Base-by-base conservation (phyloP, 2,888 invertebrate genomes). In the Hirtodrosophila histrioides region DNA sequence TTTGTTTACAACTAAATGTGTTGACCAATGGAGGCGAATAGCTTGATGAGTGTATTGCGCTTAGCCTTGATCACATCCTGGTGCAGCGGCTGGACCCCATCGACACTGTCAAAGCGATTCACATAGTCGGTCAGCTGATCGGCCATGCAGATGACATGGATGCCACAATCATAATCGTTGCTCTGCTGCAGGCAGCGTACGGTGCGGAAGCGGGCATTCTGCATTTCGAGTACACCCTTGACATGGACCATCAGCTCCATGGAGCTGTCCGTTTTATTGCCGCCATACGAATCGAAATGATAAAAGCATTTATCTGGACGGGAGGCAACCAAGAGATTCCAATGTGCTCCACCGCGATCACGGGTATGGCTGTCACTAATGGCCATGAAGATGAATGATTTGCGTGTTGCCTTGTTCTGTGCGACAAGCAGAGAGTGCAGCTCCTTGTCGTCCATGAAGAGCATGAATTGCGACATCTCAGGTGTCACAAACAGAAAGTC, bases 151-250 rank as follows among this genome's bases (percentile, higher is more conserved):
- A 98, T 93, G 4, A 97, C 95, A 92, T 96, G 96, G 55, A 98
- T 93, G 12, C 98, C 98, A 92, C 98, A 98, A 89, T 98, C 98
- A 90, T 96, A 97, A 6, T 95, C 94, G 91, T 98, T 97, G 49
- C 93, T 93, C 90, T 98, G 98, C 83, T 95, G 96, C 23, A 95
- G 92, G 86, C 95, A 95, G 58, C 93, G 92, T 58, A 94, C 92
- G 23, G 83, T 68, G 78, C 94, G 93, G 11, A 92, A 89, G 61
- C 93, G 92, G n/a, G 90, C 90, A 40, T 90, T 90, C 3, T 82
- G 68, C 69, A 89, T 85, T 9, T 86, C 78, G 11, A 91, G 69
- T 10, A 78, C 82, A 79, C 92, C 89, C 87, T 93, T 91, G 89
- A 93, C 92, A 84, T 93, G 92, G 76, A 92, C 90, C 3, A 94